Base-by-base conservation (phyloP, 2,797 vertebrate genomes). In the Coranthus polyacanthus region DNA sequence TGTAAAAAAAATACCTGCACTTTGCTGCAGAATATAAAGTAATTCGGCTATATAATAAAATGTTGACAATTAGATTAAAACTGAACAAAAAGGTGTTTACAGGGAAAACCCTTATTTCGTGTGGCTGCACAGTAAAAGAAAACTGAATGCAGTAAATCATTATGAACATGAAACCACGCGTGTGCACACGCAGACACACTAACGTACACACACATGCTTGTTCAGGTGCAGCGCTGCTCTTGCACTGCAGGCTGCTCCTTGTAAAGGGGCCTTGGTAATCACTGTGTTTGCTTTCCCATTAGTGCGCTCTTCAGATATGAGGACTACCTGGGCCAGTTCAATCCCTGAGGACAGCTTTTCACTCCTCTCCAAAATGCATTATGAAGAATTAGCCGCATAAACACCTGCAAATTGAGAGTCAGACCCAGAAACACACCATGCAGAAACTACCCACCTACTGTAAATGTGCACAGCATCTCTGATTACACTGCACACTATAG, bases 271-370 rank as follows among this genome's bases (percentile, higher is more conserved):
- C 75, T 75, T 61, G 79, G 88, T 92, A 92, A 92, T 92, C 85
- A 86, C 80, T 50, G 22, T 94, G 92, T 94, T 94, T 95, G 91
- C 92, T 88, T 82, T 91, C 78, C 92, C 85, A 93, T 94, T 93
- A 93, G 80, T 46, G 79, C 46, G 66, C 85, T 86, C 87, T 89
- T 93, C 78, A 91, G 89, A 92, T 92, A 88, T 89, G 84, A 89
- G 86, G 77, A 78, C 87, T 71, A 84, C 72, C 82, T 69, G 79
- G 83, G 83, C 84, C 65, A 12, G n/a, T 76, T 77, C 41, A 17
- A 62, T 93, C 89, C 90, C 79, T 7, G 42, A 87, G 92, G 90
- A 89, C 78, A 80, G 68, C 62, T 88, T 92, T 89, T 89, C 85
- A 87, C 82, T 83, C 64, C 83, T 79, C 74, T 79, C 78, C 81